Evolutionary conservation across 2,797 vertebrate species (phyloP), one percentile per base, ranked within the genome.

Genomic region (Sardinella longiceps): DNA sequence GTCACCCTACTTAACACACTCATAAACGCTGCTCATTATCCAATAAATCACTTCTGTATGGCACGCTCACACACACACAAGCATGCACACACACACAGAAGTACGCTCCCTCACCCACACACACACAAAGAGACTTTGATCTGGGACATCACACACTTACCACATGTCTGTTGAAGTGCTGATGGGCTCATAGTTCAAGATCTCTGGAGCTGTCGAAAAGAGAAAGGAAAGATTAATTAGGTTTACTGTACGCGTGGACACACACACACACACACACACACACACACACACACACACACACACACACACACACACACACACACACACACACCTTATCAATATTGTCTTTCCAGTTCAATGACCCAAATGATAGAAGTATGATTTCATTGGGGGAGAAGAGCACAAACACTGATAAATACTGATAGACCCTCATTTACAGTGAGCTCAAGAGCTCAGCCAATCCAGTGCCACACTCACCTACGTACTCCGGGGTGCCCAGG

Each of bases 101-200:
- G 9, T 30, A 56, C n/a, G 9, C 2, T 9, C n/a, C 6, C 58
- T 10, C n/a, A 9, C 58, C 6, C 23, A 60, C 3, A 56, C 53
- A 60, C 1, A 60, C 56, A 60, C 3, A 5, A 30, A 18, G 14
- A 74, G 30, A 83, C 66, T 66, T 83, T 39, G 58, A 70, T 45
- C 58, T 23, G 51, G 11, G 43, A 83, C 84, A 51, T 15, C 1
- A 81, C 1, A 81, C 37, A 94, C 96, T 94, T 88, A 97, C 96
- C 96, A 97, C 96, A 97, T 97, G 91, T 97, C 96, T 85, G 96
- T 96, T 5, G 95, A 94, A 1, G 94, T 96, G 91, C 92, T 96
- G 82, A 97, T 96, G 82, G 96, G 95, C 85, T 97, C 96, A 77
- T 95, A 97, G 92, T 86, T 95, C 89, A 97, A 93, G 89, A 96